These are phyloP conservation scores for Zosterops borbonicus DNA, from an alignment of 2,113 vertebrate genomes.

Conservation along the genomic window DNA sequence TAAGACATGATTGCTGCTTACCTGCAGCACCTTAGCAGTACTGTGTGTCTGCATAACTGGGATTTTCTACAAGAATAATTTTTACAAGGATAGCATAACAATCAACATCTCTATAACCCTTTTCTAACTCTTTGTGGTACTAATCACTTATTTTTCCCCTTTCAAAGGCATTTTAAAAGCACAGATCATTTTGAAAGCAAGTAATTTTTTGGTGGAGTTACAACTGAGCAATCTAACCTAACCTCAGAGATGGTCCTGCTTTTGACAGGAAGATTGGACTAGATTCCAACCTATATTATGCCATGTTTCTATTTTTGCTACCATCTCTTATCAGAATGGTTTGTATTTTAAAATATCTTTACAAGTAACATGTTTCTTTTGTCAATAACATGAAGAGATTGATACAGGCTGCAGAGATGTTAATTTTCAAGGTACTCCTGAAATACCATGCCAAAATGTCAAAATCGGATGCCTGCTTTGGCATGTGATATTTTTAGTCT, in stretches of 20 bases:
- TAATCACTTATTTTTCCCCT: background rate
- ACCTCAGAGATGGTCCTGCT: background rate
- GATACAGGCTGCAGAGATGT: background rate
- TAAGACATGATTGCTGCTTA: background rate
- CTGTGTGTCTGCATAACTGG: background rate
- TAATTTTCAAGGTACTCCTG: background rate
- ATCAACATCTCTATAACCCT: accelerated
- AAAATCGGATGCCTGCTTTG: background rate
- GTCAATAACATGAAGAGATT: background rate
- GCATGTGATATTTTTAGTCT: background rate
- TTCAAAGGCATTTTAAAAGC: background rate
- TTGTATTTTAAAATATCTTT: background rate
- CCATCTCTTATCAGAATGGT: background rate
- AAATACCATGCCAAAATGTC: background rate
- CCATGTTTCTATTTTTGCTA: background rate
- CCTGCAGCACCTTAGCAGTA: background rate
- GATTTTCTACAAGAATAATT: background rate
- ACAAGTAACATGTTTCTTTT: background rate
- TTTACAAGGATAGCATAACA: background rate
- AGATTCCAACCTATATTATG: background rate
- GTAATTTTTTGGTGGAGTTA: background rate
- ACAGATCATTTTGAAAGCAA: background rate
- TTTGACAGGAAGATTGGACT: background rate
- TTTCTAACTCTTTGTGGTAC: background rate
- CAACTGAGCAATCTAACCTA: background rate